Conservation (phyloP, 2,797 vertebrate genomes). For the Malacoraja senta region DNA sequence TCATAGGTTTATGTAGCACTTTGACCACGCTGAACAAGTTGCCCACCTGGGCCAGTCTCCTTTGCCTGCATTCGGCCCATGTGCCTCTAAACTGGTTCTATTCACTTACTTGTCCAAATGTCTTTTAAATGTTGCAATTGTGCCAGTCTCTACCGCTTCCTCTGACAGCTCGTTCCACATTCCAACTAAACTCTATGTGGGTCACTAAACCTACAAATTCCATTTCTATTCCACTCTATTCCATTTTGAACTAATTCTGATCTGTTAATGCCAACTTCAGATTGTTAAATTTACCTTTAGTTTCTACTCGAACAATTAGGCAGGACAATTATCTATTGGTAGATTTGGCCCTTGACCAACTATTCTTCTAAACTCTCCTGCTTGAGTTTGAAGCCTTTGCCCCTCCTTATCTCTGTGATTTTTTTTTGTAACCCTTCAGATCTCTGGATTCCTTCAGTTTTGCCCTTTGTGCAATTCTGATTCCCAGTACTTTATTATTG, state of each 20-base stretch:
- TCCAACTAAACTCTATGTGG: no score
- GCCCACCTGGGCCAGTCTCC: no score
- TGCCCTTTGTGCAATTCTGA: neutral
- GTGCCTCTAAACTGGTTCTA: no score
- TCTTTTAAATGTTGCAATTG: no score
- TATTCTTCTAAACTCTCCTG: neutral
- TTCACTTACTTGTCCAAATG: no score
- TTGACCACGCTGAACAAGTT: no score
- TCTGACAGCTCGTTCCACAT: no score
- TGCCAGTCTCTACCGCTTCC: no score
- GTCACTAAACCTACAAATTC: neutral
- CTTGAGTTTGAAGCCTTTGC: neutral
- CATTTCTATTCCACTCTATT: neutral
- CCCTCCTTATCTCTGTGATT: neutral
- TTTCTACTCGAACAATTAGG: neutral
- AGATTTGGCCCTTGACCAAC: neutral
- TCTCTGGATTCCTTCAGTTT: neutral
- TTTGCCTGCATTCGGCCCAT: no score
- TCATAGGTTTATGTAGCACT: no score
- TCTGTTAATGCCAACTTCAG: neutral
- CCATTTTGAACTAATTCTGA: neutral
- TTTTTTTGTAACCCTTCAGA: neutral
- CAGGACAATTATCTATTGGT: neutral
- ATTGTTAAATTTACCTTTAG: neutral
- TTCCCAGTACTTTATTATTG: neutral